Percentiles rank a stretch among this genome's conserved stretches.
Evolutionary conservation across 2,888 invertebrate species (phyloP).

Genomic region (Cryptophagus acutangulus): DNA sequence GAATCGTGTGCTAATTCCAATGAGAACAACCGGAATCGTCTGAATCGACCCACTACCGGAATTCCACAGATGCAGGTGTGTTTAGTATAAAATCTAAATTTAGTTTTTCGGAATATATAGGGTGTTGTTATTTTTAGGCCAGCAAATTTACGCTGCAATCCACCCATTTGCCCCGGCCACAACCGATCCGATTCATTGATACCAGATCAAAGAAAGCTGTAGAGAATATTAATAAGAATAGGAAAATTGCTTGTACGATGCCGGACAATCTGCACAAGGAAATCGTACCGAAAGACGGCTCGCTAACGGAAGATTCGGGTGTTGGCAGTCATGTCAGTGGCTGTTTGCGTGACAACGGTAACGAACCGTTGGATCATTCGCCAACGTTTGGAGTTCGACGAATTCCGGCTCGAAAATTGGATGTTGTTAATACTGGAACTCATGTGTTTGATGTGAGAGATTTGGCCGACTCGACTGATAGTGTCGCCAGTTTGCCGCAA

Average conservation of each 20-base stretch:
- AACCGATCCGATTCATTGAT: conserved; percentile 60
- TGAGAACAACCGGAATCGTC: conserved; percentile 27
- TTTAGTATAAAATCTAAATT: neutral
- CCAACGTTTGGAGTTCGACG: conserved; percentile 34
- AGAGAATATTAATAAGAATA: conserved; percentile 65
- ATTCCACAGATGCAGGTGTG: conserved; percentile 26
- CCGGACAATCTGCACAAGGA: conserved; percentile 45
- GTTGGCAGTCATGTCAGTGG: conserved; percentile 46
- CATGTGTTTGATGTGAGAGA: conserved; percentile 75
- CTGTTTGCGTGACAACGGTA: conserved; percentile 25
- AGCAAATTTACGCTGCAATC: conserved; percentile 64
- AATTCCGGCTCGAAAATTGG: conserved; percentile 52
- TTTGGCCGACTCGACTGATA: conserved; percentile 54
- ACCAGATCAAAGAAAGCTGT: conserved; percentile 71
- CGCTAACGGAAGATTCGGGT: conserved; percentile 63
- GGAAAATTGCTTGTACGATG: conserved; percentile 53
- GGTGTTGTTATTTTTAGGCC: conserved; percentile 37
- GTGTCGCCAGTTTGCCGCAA: conserved; percentile 61
- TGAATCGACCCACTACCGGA: conserved; percentile 18
- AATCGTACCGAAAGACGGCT: conserved; percentile 52
- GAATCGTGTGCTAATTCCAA: conserved; percentile 8
- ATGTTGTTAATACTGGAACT: conserved; percentile 69
- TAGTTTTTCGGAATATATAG: conserved; percentile 1
- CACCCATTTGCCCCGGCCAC: conserved; percentile 70
- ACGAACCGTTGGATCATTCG: conserved; percentile 44